Conservation (phyloP, 2,113 vertebrate genomes). For the Aphyosemion australe region DNA sequence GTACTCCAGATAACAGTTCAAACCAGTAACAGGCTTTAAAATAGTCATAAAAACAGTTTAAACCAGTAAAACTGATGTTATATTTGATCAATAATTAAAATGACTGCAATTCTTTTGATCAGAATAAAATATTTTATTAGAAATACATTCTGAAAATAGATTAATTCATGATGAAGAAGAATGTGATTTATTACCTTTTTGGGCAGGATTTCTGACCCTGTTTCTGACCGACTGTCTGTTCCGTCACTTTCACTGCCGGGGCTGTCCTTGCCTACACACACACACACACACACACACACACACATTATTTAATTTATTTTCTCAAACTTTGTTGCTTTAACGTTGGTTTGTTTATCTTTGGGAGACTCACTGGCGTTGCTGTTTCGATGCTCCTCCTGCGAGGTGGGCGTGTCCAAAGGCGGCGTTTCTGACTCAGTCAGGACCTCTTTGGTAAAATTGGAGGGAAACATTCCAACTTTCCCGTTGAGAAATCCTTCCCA, state of each 20-base stretch:
- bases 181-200: constrained; percentile 81
- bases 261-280: constrained; percentile 88
- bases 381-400: constrained; percentile 86
- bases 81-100: not conserved
- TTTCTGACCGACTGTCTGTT: constrained; percentile 89
- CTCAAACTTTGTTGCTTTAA: not conserved
- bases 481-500: constrained; percentile 95
- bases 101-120: not conserved
- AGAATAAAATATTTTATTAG: too few species aligned
- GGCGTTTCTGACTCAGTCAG: constrained; percentile 78
- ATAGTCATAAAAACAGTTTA: not conserved
- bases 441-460: constrained; percentile 94
- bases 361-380: constrained; percentile 86
- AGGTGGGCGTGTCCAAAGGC: constrained; percentile 78
- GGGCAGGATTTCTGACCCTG: constrained; percentile 91
- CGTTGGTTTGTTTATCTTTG: not conserved
- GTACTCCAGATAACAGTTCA: too few species aligned
- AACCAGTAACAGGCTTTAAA: not conserved
- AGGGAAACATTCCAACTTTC: constrained; percentile 96
- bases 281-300: constrained; percentile 23
- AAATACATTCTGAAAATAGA: too few species aligned
- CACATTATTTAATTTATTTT: too few species aligned
- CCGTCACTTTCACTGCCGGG: constrained; percentile 95
- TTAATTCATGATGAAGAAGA: too few species aligned
- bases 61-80: not conserved